These are phyloP conservation scores for Eristalinus sepulchralis DNA, from an alignment of 2,888 invertebrate genomes.

Conservation along the genomic window DNA sequence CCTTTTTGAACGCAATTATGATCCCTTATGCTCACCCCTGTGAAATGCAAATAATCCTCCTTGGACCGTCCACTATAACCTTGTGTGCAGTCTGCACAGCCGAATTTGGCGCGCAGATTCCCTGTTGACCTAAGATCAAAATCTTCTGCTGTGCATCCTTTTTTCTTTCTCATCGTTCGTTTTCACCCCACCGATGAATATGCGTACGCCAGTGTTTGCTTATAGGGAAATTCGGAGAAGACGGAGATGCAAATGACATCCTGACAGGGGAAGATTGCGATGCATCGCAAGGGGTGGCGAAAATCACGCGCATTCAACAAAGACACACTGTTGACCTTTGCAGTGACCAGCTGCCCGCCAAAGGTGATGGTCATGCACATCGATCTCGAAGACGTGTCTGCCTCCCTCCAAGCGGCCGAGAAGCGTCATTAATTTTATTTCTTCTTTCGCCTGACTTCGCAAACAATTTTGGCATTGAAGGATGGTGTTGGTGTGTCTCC, in stretches of 20 bases:
- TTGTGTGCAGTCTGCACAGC: background rate
- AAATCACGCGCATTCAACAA: constrained; percentile 58
- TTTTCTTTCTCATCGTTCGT: constrained; percentile 10
- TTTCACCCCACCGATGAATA: constrained; percentile 40
- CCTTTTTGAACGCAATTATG: constrained; percentile 62
- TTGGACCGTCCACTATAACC: constrained; percentile 11
- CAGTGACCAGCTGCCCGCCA: constrained; percentile 53
- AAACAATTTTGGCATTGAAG: constrained; percentile 69
- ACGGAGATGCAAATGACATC: constrained; percentile 54
- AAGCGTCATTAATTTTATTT: constrained; percentile 60
- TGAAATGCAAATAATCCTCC: constrained; percentile 57
- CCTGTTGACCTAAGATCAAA: constrained; percentile 52
- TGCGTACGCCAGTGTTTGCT: constrained; percentile 60
- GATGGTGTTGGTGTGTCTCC: constrained; percentile 36
- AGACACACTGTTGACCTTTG: constrained; percentile 58
- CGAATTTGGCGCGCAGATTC: constrained; percentile 31
- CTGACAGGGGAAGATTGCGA: constrained; percentile 41
- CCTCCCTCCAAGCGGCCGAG: background rate
- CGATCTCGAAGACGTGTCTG: background rate
- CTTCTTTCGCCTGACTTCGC: constrained; percentile 49
- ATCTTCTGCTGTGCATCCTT: constrained; percentile 49
- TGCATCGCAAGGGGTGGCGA: constrained; percentile 40
- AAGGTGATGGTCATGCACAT: constrained; percentile 62
- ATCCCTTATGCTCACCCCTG: constrained; percentile 38
- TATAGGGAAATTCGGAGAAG: constrained; percentile 53